phyloP scores from a whole-genome alignment of 1,140 invertebrate genomes.

The Panagrolaimus sp. region DNA sequence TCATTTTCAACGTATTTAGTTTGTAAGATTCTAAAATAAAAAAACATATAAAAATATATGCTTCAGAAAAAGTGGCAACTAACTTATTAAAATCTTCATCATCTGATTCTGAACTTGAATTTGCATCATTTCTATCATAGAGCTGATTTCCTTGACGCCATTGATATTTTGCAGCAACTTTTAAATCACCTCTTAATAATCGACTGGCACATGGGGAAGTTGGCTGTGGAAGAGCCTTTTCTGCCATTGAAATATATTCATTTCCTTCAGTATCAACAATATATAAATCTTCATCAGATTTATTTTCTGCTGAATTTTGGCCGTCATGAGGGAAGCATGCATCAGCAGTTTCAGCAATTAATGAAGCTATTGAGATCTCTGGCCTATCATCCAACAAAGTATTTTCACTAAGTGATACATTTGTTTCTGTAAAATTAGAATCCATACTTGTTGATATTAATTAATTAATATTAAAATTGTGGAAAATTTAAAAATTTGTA shows the following conservation, averaged over 20 bases:
- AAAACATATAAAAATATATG: not conserved
- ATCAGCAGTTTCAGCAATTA: too few species aligned
- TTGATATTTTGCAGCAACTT: conserved; percentile 10
- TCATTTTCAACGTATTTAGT: not conserved
- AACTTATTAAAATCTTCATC: conserved; percentile 3
- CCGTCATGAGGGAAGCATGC: too few species aligned
- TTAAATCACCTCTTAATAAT: not conserved
- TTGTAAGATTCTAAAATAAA: not conserved
- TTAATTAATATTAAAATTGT: too few species aligned
- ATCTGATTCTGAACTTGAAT: not conserved
- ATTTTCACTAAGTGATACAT: too few species aligned
- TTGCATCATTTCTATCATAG: not conserved
- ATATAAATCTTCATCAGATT: not conserved
- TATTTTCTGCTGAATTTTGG: too few species aligned
- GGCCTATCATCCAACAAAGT: too few species aligned
- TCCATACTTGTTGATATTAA: too few species aligned
- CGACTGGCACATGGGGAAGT: not conserved
- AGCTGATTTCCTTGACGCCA: not conserved
- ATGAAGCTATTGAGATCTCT: too few species aligned
- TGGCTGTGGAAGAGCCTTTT: conserved; percentile 1
- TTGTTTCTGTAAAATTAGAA: too few species aligned
- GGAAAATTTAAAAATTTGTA: too few species aligned
- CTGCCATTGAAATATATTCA: not conserved
- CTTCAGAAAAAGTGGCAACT: too few species aligned
- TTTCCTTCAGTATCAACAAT: not conserved